A percentile compares a stretch with the other conserved stretches of the same genome.
These are phyloP conservation scores for Pristionchus mayeri DNA, from an alignment of 2,888 invertebrate species.

Conservation along the genomic window DNA sequence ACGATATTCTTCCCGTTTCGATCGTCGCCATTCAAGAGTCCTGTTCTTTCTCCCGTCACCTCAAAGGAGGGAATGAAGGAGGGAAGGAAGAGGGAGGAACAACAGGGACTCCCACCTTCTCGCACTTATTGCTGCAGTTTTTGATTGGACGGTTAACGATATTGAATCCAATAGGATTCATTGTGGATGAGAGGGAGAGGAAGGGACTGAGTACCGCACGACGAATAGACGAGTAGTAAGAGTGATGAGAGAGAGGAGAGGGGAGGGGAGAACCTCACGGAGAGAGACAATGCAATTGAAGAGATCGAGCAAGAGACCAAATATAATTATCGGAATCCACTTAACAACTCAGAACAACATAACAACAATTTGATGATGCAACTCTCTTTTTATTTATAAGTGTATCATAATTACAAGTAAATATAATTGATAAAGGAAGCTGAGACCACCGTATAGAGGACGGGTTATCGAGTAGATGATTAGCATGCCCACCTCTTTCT, in stretches of 20 bases:
- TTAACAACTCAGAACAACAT: background rate
- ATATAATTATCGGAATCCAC: background rate
- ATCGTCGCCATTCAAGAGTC: conserved; percentile 60
- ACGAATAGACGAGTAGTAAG: background rate
- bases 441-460: background rate
- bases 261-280: background rate
- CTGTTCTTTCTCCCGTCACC: conserved; percentile 53
- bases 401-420: conserved; percentile 21
- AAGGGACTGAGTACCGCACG: background rate
- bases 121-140: conserved; percentile 46
- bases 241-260: background rate
- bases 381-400: background rate
- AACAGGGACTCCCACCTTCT: conserved; percentile 13
- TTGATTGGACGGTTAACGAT: conserved; percentile 32
- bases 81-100: background rate
- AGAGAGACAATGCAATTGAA: conserved; percentile 16
- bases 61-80: background rate
- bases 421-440: background rate
- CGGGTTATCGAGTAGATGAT: conserved; percentile 24
- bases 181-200: background rate
- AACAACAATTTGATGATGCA: background rate
- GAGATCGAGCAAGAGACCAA: background rate
- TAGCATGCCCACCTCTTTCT: conserved; percentile 27
- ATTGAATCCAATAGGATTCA: conserved; percentile 29
- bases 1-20: conserved; percentile 65